Evolutionary conservation across 1,140 invertebrate genomes (phyloP), one percentile per base, ranked within the genome.

Genomic region (Drosophila elegans): DNA sequence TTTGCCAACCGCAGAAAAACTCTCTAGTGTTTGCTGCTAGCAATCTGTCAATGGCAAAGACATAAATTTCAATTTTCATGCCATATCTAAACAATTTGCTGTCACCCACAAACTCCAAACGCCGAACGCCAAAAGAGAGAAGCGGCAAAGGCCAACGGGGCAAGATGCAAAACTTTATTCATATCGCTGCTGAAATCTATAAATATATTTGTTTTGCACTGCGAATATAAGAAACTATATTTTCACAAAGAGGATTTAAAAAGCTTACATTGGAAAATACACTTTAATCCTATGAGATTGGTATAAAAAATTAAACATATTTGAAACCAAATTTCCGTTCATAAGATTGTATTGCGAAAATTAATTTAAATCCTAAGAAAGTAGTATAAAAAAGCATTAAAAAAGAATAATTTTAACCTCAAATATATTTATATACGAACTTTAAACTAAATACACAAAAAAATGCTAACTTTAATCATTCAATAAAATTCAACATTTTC

Each of bases 51-150:
- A 48, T 78, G 45, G 64, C 78, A 85, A 86, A 59, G 61, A 88
- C 83, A 86, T 86, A 88, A 86, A 86, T 86, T 88, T 86, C 83
- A 88, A 86, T 86, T 86, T 88, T 79, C 83, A 67, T 88, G 83
- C 80, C 83, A 78, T 88, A 82, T 78, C 84, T 82, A 88, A 85
- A 83, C 83, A 86, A 88, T 88, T 86, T 88, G 54, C 74, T 75
- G 63, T 71, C 78, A 74, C 41, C 72, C 60, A 61, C 61, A 77
- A 59, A 41, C 60, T 36, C 52, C 16, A 21, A 21, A 21, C 16
- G 16, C 16, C 16, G 16, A 21, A 16, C 67, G 29, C 38, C 6
- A 34, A 34, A 3, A 10, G 21, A 4, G 29, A 13, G 21, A 55
- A 45, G n/a, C 12, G 42, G 63, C 32, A n/a, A 48, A 46, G 41